Percentiles rank a stretch among this genome's conserved stretches.
These are phyloP conservation scores for Gadopsis bispinosus DNA, from an alignment of 2,797 vertebrate genomes.

Conservation along the genomic window DNA sequence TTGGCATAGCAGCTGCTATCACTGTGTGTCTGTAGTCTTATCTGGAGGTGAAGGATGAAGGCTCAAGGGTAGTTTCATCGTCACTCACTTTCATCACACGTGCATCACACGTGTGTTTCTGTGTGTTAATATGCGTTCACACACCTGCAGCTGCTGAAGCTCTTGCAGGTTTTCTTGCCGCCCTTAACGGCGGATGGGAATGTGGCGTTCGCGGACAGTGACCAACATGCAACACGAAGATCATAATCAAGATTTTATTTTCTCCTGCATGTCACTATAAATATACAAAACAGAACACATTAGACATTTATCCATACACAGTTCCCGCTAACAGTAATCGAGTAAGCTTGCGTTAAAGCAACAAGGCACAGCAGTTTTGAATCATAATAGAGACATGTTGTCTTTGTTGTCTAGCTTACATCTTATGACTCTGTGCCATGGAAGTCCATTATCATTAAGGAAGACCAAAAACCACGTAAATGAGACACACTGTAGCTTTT, in stretches of 20 bases:
- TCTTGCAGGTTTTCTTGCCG: not conserved
- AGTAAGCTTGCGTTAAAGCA: not conserved
- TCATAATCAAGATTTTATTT: slow-evolving; percentile 16
- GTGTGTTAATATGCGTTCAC: not conserved
- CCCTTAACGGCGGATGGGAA: not conserved
- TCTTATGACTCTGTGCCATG: not conserved
- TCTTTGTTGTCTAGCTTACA: not conserved
- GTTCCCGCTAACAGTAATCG: not conserved
- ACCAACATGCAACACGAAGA: not conserved
- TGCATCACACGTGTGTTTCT: not conserved
- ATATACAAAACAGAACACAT: slow-evolving; percentile 22
- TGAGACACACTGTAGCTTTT: not conserved
- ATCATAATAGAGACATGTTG: not conserved
- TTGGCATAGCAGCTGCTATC: slow-evolving; percentile 22
- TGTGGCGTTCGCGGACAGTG: not conserved
- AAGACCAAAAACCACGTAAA: not conserved
- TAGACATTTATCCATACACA: not conserved
- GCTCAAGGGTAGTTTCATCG: slow-evolving; percentile 47
- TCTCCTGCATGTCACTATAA: not conserved
- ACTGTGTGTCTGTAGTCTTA: slow-evolving; percentile 44
- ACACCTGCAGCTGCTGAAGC: not conserved
- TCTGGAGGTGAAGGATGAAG: slow-evolving; percentile 58
- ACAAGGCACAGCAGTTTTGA: not conserved
- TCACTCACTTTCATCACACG: slow-evolving; percentile 17
- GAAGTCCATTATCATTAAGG: not conserved